phyloP scores from a whole-genome alignment of 2,797 vertebrate genomes.

The Taeniopygia guttata region DNA sequence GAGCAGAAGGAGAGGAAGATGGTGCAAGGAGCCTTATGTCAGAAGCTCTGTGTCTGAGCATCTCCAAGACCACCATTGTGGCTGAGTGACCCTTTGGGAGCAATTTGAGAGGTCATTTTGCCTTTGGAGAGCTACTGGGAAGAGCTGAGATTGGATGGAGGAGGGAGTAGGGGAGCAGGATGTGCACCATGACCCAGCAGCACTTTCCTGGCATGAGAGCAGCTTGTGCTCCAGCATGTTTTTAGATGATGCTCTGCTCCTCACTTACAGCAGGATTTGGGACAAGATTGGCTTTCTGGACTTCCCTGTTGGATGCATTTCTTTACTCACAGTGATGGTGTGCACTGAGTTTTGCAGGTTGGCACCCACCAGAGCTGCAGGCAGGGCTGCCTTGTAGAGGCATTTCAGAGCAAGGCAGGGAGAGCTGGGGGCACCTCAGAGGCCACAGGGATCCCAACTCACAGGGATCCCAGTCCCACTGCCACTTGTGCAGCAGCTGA shows the following conservation, averaged over 20 bases:
- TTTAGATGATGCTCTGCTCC: neutral
- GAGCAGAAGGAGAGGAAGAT: neutral
- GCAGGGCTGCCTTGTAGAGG: neutral
- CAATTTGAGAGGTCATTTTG: neutral
- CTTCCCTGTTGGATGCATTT: neutral
- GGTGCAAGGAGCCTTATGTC: neutral
- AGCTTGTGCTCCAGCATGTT: rapidly evolving
- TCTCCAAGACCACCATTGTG: neutral
- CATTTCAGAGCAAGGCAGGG: neutral
- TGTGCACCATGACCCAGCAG: neutral
- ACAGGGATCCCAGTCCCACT: neutral
- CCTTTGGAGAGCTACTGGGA: neutral
- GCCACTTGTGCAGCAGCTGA: neutral
- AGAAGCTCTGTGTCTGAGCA: neutral
- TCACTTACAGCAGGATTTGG: neutral
- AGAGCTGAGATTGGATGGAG: neutral
- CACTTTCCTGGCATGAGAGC: neutral
- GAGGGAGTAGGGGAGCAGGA: neutral
- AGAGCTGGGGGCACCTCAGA: neutral
- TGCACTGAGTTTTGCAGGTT: neutral
- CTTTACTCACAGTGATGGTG: neutral
- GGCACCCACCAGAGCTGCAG: neutral
- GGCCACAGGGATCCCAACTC: neutral
- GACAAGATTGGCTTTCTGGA: neutral
- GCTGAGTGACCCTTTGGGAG: neutral